These are phyloP conservation scores for Lethenteron reissneri DNA, from an alignment of 2,113 vertebrate species.

Conservation along the genomic window DNA sequence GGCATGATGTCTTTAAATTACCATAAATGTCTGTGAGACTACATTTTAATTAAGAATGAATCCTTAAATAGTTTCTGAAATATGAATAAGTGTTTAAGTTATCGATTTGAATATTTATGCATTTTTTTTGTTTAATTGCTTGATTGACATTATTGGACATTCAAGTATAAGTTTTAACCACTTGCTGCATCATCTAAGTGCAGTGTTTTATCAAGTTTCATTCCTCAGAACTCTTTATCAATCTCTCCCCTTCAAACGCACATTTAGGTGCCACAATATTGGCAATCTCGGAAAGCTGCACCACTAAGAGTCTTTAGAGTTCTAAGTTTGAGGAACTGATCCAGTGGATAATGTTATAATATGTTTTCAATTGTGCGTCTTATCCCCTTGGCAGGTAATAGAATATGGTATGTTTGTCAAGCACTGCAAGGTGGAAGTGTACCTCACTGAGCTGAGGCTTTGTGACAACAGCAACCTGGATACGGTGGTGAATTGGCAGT, in stretches of 20 bases:
- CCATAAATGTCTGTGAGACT: too few species aligned
- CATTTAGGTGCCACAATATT: too few species aligned
- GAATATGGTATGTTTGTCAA: slow-evolving; percentile 99
- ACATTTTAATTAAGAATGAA: too few species aligned
- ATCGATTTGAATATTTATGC: neutral
- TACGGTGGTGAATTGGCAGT: slow-evolving; percentile 69
- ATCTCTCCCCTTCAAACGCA: too few species aligned
- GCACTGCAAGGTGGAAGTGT: slow-evolving; percentile 98
- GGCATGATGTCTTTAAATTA: too few species aligned
- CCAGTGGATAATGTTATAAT: too few species aligned
- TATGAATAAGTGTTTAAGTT: neutral
- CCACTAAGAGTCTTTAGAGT: too few species aligned
- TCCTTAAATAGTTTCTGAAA: neutral
- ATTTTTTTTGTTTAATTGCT: neutral
- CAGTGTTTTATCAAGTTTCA: neutral
- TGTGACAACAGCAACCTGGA: slow-evolving; percentile 94
- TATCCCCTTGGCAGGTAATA: slow-evolving; percentile 40
- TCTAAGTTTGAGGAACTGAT: too few species aligned
- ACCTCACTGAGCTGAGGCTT: slow-evolving; percentile 85
- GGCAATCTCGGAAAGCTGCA: too few species aligned
- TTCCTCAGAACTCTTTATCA: too few species aligned
- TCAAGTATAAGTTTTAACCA: neutral
- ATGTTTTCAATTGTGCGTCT: neutral
- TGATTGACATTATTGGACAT: neutral
- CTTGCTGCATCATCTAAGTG: neutral